Evolutionary conservation across 1,140 invertebrate species (phyloP).

Genomic region (Drosophila melanica): DNA sequence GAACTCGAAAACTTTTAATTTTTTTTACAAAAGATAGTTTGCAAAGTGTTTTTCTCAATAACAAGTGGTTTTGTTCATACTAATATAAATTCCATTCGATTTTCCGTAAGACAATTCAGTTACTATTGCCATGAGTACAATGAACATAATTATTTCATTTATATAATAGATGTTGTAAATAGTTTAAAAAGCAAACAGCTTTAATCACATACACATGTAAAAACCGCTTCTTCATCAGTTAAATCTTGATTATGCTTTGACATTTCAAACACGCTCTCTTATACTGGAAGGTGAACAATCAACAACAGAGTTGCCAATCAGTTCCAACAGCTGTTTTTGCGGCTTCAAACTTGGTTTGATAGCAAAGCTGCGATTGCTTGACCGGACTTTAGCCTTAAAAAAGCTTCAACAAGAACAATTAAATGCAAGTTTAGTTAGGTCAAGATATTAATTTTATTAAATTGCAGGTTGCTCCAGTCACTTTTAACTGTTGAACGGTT

Average conservation of each 20-base stretch:
- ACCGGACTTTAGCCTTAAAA: constrained; percentile 18
- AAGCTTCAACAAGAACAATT: not conserved
- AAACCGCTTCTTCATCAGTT: not conserved
- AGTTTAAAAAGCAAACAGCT: too few species aligned
- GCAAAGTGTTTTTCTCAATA: too few species aligned
- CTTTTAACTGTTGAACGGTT: too few species aligned
- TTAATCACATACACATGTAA: not conserved
- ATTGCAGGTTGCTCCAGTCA: too few species aligned
- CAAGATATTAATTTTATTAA: constrained; percentile 2
- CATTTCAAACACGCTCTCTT: constrained; percentile 22
- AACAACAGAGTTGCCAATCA: not conserved
- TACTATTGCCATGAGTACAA: too few species aligned
- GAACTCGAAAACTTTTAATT: not conserved
- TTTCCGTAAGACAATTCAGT: too few species aligned
- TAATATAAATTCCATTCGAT: too few species aligned
- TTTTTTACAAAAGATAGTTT: not conserved
- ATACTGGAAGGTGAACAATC: constrained; percentile 6
- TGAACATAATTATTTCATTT: too few species aligned
- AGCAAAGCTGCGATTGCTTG: not conserved
- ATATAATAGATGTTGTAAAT: not conserved
- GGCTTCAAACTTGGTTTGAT: constrained; percentile 42
- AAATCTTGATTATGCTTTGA: constrained; percentile 10
- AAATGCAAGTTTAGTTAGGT: not conserved
- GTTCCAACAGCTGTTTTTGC: constrained; percentile 22
- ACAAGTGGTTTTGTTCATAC: too few species aligned